Evolutionary conservation across 2,113 vertebrate species (phyloP).

Genomic region (Tylochromis polylepis): DNA sequence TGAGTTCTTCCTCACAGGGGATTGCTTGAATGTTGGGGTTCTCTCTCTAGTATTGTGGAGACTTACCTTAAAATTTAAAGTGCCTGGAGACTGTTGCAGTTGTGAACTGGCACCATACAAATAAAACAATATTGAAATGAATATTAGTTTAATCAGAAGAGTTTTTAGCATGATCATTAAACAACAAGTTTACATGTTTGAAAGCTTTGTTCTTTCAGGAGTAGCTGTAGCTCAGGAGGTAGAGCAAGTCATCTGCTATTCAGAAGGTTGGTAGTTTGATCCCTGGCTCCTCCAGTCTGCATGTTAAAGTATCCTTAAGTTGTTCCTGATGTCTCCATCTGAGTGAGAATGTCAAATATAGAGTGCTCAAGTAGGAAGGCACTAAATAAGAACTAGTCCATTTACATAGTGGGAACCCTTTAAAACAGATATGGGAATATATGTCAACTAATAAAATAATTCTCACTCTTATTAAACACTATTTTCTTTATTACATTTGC

Average conservation of each 20-base stretch:
- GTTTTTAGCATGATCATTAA: background rate
- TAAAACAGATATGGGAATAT: accelerated
- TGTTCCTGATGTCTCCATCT: background rate
- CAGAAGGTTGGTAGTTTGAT: background rate
- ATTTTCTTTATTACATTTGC: background rate
- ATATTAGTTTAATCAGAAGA: background rate
- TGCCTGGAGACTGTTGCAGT: accelerated
- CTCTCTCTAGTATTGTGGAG: background rate
- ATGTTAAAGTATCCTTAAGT: accelerated
- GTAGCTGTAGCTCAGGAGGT: background rate
- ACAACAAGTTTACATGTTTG: background rate
- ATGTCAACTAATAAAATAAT: background rate
- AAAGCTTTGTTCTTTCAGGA: background rate
- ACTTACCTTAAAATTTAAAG: background rate
- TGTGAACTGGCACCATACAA: background rate
- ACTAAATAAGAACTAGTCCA: background rate
- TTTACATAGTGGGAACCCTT: background rate
- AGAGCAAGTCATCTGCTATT: background rate
- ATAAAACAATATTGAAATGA: background rate
- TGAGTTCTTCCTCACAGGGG: background rate
- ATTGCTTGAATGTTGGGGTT: background rate
- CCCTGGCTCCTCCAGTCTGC: accelerated
- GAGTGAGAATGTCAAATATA: accelerated
- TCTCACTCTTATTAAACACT: background rate
- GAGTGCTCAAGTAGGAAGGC: background rate